Evolutionary conservation across 2,113 vertebrate genomes (phyloP), one percentile per base, ranked within the genome.

Genomic region (Collichthys lucidus): DNA sequence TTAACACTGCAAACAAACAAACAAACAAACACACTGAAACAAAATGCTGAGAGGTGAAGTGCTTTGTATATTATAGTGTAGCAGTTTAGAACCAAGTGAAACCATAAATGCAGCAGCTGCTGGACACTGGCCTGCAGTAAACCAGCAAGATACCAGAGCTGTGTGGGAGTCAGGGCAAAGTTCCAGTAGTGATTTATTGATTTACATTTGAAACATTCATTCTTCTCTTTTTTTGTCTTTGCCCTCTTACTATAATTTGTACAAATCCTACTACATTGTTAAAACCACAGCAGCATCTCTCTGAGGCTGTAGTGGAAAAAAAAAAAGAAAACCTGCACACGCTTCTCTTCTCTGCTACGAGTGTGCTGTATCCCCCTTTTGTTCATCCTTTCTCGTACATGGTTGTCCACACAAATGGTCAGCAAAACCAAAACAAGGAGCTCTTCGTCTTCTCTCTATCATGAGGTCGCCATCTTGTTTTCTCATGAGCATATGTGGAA

Each of bases 181-280:
- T 42, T 68, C 35, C 29, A 62, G 44, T 60, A 60, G 50, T 73
- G 74, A 86, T 79, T 76, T 86, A 86, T 91, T 80, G 67, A 87
- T 68, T 86, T 57, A 26, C 52, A 71, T 71, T 74, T 56, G 44
- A 47, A 53, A 20, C 46, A n/a, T 62, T 68, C 26, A 31, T 46
- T 79, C 6, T 74, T 60, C 75, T 40, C 14, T 5, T 52, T 50
- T 15, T 74, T 44, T 69, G 16, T 74, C 31, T 85, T 61, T 73
- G 22, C 52, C 16, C 24, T 61, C 47, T 35, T 57, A 61, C 47
- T 69, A 22, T 74, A 68, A 82, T 74, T 79, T 62, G 19, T 49
- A 68, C 31, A 75, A 70, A 81, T 72, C 35, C 35, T 42, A 11
- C 35, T 35, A 16, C 50, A 20, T 14, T 59, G 11, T 52, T 60